Conservation (phyloP, 1,140 invertebrate genomes). For the Hypsibius dujardini region DNA sequence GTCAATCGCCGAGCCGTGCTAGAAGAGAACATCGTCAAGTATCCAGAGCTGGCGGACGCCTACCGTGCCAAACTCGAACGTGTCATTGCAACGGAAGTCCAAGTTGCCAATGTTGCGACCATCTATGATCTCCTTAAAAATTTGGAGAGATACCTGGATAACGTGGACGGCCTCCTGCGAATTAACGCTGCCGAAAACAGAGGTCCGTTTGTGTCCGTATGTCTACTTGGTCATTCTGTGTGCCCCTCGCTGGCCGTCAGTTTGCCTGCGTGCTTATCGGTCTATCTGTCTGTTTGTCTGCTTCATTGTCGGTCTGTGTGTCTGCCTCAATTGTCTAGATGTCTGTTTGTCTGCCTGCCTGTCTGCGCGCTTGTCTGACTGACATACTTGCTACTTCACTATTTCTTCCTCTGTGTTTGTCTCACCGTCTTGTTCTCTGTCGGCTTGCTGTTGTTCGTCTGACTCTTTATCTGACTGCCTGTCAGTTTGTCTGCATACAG, state of each 20-base stretch:
- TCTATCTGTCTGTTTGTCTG: constrained; percentile 9
- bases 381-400: too few species aligned
- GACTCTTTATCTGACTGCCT: too few species aligned
- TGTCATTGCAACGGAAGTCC: not conserved
- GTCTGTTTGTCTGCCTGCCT: too few species aligned
- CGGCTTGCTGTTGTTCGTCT: too few species aligned
- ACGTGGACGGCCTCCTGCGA: not conserved
- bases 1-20: not conserved
- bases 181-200: not conserved
- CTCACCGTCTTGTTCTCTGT: constrained; percentile 3
- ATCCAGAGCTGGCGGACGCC: not conserved
- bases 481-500: too few species aligned
- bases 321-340: too few species aligned
- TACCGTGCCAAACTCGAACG: not conserved
- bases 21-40: not conserved
- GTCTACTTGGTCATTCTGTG: too few species aligned
- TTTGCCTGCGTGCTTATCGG: not conserved
- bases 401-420: too few species aligned
- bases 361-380: too few species aligned
- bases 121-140: not conserved
- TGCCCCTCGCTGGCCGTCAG: not conserved
- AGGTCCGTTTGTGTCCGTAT: too few species aligned
- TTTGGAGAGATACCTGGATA: not conserved
- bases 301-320: too few species aligned
- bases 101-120: not conserved